phyloP scores from a whole-genome alignment of 2,888 invertebrate species.

The Hyposoter dolosus region DNA sequence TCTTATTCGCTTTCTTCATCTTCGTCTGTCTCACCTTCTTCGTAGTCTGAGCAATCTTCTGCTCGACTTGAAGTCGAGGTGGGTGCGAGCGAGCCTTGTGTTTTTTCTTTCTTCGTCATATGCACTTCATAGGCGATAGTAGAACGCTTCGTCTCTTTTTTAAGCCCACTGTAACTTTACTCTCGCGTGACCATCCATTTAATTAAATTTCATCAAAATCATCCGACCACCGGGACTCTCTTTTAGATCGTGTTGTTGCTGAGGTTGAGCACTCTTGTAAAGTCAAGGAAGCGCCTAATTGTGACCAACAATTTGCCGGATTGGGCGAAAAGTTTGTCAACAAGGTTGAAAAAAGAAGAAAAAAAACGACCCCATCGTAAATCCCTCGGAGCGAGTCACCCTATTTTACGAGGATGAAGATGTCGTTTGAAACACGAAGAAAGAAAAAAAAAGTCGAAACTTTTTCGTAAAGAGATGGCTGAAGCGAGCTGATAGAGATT shows the following conservation, averaged over 20 bases:
- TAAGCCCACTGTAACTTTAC: slow-evolving; percentile 25
- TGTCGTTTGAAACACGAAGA: slow-evolving; percentile 15
- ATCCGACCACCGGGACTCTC: slow-evolving; percentile 43
- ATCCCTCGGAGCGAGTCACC: slow-evolving; percentile 26
- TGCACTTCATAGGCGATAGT: background rate
- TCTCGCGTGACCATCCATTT: slow-evolving; percentile 79
- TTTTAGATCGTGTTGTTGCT: slow-evolving; percentile 13
- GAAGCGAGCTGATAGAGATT: slow-evolving; percentile 23
- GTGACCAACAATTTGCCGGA: slow-evolving; percentile 37
- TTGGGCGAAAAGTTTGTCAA: slow-evolving; percentile 36
- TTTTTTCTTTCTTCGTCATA: slow-evolving; percentile 66
- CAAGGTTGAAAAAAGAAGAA: slow-evolving; percentile 12
- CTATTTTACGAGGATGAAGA: slow-evolving; percentile 37
- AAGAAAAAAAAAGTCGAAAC: slow-evolving; percentile 23
- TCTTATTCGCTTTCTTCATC: slow-evolving; percentile 19
- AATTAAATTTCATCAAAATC: slow-evolving; percentile 81
- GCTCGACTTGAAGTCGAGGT: slow-evolving; percentile 33
- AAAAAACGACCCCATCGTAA: slow-evolving; percentile 15
- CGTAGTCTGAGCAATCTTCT: slow-evolving; percentile 29
- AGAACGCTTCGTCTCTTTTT: slow-evolving; percentile 57
- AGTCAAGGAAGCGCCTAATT: slow-evolving; percentile 41
- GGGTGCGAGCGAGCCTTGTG: slow-evolving; percentile 51
- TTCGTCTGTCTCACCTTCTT: background rate
- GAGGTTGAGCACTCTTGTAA: slow-evolving; percentile 21
- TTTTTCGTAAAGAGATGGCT: slow-evolving; percentile 9